Conservation (phyloP, 2,888 invertebrate species). For the Harpagoxenus sublaevis region DNA sequence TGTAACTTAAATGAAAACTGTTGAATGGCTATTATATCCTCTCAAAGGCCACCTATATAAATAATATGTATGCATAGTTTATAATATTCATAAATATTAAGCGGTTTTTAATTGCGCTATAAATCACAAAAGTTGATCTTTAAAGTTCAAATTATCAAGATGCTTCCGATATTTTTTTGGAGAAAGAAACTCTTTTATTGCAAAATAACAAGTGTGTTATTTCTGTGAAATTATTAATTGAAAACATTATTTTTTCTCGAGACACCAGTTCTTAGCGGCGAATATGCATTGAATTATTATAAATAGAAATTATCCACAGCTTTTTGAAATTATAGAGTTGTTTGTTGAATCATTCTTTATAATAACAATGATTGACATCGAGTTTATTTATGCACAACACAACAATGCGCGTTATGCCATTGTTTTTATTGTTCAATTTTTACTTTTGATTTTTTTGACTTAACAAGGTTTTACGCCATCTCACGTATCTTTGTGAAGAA, state of each 20-base stretch:
- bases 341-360: background rate
- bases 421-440: background rate
- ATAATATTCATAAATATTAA: slow-evolving; percentile 17
- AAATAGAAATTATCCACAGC: background rate
- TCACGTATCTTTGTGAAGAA: too few relatives aligned
- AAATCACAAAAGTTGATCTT: background rate
- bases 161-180: background rate
- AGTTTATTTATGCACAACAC: background rate
- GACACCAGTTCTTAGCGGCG: background rate
- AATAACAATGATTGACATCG: background rate
- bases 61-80: background rate
- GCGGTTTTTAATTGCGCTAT: background rate
- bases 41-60: background rate
- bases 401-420: too few relatives aligned
- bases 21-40: background rate
- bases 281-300: background rate
- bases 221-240: background rate
- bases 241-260: background rate
- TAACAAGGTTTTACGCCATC: too few relatives aligned
- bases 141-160: slow-evolving; percentile 12
- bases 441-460: too few relatives aligned
- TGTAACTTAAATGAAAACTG: slow-evolving; percentile 9
- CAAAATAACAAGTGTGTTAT: background rate
- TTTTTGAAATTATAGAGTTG: background rate
- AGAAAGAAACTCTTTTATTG: background rate